Conservation (phyloP, 2,113 vertebrate genomes). For the Neopipo cinnamomea region DNA sequence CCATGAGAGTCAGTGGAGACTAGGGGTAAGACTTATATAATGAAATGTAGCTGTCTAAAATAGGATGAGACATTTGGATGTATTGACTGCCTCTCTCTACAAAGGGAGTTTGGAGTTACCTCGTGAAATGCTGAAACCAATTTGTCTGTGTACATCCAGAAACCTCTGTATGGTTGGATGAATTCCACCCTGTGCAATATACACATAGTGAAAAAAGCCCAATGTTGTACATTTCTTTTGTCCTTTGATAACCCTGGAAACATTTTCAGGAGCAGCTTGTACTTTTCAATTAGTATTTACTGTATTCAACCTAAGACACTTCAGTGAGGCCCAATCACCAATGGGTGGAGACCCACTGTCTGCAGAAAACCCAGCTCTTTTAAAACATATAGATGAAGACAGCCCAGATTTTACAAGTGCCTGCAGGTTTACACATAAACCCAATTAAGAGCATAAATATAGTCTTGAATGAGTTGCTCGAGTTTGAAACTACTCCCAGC, state of each 20-base stretch:
- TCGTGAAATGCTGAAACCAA: background rate
- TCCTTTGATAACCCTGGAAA: background rate
- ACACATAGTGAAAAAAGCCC: background rate
- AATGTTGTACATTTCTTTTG: background rate
- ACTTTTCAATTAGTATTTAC: background rate
- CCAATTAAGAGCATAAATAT: background rate
- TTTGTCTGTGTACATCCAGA: background rate
- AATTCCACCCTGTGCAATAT: background rate
- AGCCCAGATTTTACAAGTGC: background rate
- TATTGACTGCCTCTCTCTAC: background rate
- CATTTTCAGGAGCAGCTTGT: background rate
- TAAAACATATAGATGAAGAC: background rate
- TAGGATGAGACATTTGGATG: background rate
- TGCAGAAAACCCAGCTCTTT: background rate
- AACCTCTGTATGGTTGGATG: background rate
- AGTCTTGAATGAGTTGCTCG: background rate
- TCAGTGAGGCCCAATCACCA: background rate
- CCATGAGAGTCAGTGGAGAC: background rate
- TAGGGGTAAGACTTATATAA: background rate
- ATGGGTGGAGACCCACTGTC: background rate
- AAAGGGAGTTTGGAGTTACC: background rate
- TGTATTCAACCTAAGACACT: background rate
- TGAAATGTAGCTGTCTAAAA: background rate
- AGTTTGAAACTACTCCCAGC: background rate
- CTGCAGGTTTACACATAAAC: background rate